Evolutionary conservation across 1,140 invertebrate genomes (phyloP).

Genomic region (Orius insidiosus): DNA sequence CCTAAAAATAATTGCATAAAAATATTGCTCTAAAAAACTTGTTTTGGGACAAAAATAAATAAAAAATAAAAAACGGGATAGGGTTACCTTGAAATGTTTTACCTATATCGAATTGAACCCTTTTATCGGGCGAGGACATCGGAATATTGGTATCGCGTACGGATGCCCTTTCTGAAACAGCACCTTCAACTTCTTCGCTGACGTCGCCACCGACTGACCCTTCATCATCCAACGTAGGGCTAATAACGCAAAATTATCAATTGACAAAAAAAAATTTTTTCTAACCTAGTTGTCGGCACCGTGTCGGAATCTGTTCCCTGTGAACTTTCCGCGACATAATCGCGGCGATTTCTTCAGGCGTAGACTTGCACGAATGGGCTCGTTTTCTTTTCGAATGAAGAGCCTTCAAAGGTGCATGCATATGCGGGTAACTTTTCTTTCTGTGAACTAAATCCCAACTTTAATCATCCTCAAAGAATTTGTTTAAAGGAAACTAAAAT

Average conservation of each 20-base stretch:
- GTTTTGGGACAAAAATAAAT: constrained; percentile 1
- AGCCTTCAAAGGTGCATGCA: constrained; percentile 41
- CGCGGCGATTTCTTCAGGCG: constrained; percentile 16
- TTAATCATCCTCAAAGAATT: too few species aligned
- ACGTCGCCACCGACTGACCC: constrained; percentile 5
- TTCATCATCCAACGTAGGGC: not conserved
- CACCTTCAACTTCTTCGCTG: not conserved
- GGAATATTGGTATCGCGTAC: constrained; percentile 4
- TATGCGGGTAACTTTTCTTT: constrained; percentile 44
- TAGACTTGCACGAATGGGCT: constrained; percentile 4
- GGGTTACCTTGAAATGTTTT: constrained; percentile 11
- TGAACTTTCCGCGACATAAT: constrained; percentile 5
- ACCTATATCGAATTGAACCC: constrained; percentile 25
- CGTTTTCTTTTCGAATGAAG: constrained; percentile 19
- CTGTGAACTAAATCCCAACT: constrained; percentile 37
- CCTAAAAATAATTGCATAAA: not conserved
- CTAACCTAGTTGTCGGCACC: not conserved
- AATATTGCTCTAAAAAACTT: too few species aligned
- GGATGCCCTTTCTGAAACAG: constrained; percentile 12
- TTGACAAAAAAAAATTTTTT: not conserved
- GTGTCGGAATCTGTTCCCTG: constrained; percentile 10
- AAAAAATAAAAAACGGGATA: not conserved
- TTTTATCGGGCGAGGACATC: constrained; percentile 22
- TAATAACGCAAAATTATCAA: constrained; percentile 6
- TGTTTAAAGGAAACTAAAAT: too few species aligned